phyloP scores from a whole-genome alignment of 1,140 invertebrate species.

The Zaprionus gabonicus region DNA sequence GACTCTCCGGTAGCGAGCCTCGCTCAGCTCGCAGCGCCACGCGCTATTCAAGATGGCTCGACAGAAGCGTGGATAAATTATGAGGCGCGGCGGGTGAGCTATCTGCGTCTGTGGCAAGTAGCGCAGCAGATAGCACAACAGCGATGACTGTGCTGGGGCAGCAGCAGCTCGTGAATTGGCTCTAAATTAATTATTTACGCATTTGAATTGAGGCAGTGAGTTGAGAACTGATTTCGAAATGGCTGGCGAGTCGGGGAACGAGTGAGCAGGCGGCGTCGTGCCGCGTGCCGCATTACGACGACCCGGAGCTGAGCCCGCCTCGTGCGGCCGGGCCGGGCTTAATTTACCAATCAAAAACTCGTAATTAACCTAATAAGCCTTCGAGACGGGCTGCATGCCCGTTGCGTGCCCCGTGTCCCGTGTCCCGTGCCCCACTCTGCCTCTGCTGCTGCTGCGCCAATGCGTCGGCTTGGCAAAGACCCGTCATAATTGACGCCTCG shows the following conservation, averaged over 20 bases:
- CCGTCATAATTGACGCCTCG: conserved; percentile 65
- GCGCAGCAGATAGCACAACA: conserved; percentile 41
- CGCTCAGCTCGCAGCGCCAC: neutral
- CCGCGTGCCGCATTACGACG: conserved; percentile 66
- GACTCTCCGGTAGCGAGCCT: neutral
- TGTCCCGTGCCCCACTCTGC: conserved; percentile 14
- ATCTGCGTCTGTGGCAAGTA: conserved; percentile 54
- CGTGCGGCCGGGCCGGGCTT: conserved; percentile 54
- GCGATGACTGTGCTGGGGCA: conserved; percentile 4
- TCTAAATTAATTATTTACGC: conserved; percentile 82
- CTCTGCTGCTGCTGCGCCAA: conserved; percentile 15
- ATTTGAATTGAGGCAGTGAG: conserved; percentile 76
- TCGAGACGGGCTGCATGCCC: conserved; percentile 53
- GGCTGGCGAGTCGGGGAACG: conserved; percentile 39
- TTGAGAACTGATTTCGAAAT: conserved; percentile 80
- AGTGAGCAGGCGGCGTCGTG: conserved; percentile 42
- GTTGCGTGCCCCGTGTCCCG: conserved; percentile 66
- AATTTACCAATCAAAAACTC: conserved; percentile 82
- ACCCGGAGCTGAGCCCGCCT: conserved; percentile 37
- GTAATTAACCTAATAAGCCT: conserved; percentile 81
- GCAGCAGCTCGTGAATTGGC: conserved; percentile 65
- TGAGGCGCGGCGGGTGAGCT: conserved; percentile 72
- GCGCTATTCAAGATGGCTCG: conserved; percentile 2
- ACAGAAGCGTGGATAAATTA: conserved; percentile 49
- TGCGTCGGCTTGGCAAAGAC: conserved; percentile 35